Base-by-base conservation (phyloP, 2,113 vertebrate species). In the Cisticola juncidis region DNA sequence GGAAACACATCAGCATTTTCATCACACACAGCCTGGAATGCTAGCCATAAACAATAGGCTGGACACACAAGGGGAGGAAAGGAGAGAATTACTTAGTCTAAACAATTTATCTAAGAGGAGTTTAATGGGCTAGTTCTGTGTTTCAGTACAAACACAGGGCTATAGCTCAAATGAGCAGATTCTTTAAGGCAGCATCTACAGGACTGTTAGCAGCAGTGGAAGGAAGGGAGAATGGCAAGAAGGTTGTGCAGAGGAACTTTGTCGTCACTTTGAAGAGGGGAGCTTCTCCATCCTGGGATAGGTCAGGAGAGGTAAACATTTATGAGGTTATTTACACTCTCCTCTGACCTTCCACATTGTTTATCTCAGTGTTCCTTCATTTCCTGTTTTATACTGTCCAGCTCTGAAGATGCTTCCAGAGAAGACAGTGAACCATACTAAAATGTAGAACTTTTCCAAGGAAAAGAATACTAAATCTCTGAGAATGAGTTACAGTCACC, bases 1-100 rank as follows among this genome's bases (percentile, higher is more conserved):
- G 96, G 95, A 97, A 97, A 88, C 92, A 95, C 90, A 97, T 95
- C 95, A 96, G 91, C 94, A 88, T 96, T 96, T 95, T 96, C 88
- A 93, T 92, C 92, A 94, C 90, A 88, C 7, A 12, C 68, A 88
- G 90, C 51, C 88, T 95, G 87, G 90, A 90, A 85, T 83, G 87
- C 61, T 70, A 66, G 93, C 81, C 86, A 22, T 93, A 81, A 96
- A 96, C 94, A 96, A 97, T 93, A 81, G 90, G 60, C 90, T 88
- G 81, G 54, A 60, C 81, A 92, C 14, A 19, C 44, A 90, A 91
- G 58, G 64, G 68, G 87, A 95, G 74, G 94, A 96, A 94, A 95
- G 76, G 88, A 86, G 92, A 86, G 50, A 94, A 95, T 88, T 62
- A 86, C 79, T 91, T 90, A 88, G 66, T 85, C 91, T 80, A 96